Base-by-base conservation (phyloP, 2,113 vertebrate genomes). In the Alexandromys fortis region DNA sequence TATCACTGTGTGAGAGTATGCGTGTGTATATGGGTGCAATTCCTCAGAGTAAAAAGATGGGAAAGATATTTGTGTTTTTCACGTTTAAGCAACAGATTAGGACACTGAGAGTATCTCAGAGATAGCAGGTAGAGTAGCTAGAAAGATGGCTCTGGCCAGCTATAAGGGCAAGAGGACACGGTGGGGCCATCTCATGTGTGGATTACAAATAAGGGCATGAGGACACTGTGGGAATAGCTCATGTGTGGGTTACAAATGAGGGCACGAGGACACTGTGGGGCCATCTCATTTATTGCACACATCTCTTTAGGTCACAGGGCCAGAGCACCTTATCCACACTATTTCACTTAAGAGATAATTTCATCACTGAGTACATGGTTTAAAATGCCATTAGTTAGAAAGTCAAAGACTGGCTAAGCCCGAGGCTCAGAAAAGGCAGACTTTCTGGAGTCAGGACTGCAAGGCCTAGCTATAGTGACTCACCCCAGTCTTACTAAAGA, bases 381-480 rank as follows among this genome's bases (percentile, higher is more conserved):
- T 94, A 90, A 85, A 94, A 77, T 85, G n/a, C 52, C 87, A 52
- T 10, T 82, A 92, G 58, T 90, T 95, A 91, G 85, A 95, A 92
- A 94, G 55, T 81, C 75, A 87, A 63, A 89, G 63, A 70, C 83
- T 68, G 12, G 68, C 19, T 96, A 76, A 96, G 86, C 30, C 77
- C 68, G 68, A 97, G 70, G 38, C 83, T 96, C 92, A 87, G 33
- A 91, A 91, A 78, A 92, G 33, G 65, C 61, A 96, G 95, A 97
- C 63, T 96, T 65, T 92, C 79, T 94, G 93, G 88, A 94, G 94
- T 97, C 88, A 96, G 90, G 76, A 90, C 45, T 78, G 52, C 42
- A 96, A 94, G 95, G 85, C 61, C 83, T 49, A 52, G 49, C 55
- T 63, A 52, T 86, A 73, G 22, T 89, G 63, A 92, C 55, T 94